These are phyloP conservation scores for Autographa pulchrina DNA, from an alignment of 2,888 invertebrate genomes.

Conservation along the genomic window DNA sequence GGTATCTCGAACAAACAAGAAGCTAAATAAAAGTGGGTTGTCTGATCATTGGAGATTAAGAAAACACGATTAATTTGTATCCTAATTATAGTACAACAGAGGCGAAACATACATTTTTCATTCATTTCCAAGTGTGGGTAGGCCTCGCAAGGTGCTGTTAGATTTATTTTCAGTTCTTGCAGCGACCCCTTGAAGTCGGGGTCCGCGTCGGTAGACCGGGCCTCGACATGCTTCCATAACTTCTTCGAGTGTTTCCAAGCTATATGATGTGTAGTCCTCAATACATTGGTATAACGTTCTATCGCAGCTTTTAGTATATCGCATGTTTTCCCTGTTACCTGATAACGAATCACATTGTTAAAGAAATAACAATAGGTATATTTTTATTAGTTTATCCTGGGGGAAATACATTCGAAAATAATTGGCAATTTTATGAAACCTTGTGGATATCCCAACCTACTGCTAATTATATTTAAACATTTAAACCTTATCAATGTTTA, in stretches of 20 bases:
- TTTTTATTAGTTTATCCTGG: no score
- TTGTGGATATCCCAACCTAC: neutral
- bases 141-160: slow-evolving; percentile 90
- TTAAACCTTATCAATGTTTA: no score
- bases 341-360: neutral
- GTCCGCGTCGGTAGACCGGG: slow-evolving; percentile 14
- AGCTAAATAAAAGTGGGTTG: no score
- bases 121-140: slow-evolving; percentile 92
- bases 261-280: slow-evolving; percentile 50
- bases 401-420: neutral
- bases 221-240: slow-evolving; percentile 15
- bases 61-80: neutral
- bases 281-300: slow-evolving; percentile 55
- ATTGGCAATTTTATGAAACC: neutral
- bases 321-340: slow-evolving; percentile 86
- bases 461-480: no score
- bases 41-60: no score
- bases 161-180: slow-evolving; percentile 86
- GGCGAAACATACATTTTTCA: slow-evolving; percentile 92
- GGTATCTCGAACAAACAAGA: no score
- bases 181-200: slow-evolving; percentile 66
- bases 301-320: slow-evolving; percentile 70
- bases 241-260: slow-evolving; percentile 46
- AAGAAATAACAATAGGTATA: neutral
- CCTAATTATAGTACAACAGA: neutral